Percentiles rank a stretch among this genome's conserved stretches.
phyloP scores from a whole-genome alignment of 2,113 vertebrate species.

The Charina bottae region DNA sequence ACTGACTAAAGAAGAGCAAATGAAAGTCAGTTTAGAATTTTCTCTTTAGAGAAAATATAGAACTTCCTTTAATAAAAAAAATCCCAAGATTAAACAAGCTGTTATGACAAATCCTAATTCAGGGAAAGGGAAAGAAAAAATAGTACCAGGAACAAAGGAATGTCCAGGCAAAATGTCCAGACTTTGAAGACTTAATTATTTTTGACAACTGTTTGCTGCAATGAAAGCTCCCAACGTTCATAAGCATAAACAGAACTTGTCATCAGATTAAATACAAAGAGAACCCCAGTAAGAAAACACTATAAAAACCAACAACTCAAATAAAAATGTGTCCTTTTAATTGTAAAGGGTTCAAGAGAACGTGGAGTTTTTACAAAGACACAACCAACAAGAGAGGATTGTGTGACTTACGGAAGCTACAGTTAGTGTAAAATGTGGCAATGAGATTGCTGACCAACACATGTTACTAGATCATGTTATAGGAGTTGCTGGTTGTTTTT shows the following conservation, averaged over 20 bases:
- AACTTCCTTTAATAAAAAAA: not conserved
- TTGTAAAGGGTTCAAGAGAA: not conserved
- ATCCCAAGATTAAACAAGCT: not conserved
- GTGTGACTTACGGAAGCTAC: not conserved
- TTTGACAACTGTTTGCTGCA: not conserved
- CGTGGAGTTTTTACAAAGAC: not conserved
- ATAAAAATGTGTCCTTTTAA: not conserved
- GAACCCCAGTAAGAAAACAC: not conserved
- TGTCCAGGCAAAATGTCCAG: conserved; percentile 6
- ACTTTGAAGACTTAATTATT: conserved; percentile 10
- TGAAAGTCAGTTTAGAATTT: conserved; percentile 70
- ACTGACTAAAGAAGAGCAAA: conserved; percentile 65
- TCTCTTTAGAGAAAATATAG: not conserved
- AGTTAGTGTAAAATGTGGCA: not conserved
- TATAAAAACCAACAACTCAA: not conserved
- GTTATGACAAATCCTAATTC: not conserved
- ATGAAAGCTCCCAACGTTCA: not conserved
- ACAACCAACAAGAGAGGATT: not conserved
- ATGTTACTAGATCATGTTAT: not conserved
- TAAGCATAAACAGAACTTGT: conserved; percentile 6
- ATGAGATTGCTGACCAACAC: not conserved
- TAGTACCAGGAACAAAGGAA: conserved; percentile 17
- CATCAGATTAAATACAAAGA: not conserved
- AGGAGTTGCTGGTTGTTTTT: not conserved
- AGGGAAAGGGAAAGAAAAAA: not conserved